These are phyloP conservation scores for Drosophila gunungcola DNA, from an alignment of 1,140 invertebrate genomes.

Conservation along the genomic window DNA sequence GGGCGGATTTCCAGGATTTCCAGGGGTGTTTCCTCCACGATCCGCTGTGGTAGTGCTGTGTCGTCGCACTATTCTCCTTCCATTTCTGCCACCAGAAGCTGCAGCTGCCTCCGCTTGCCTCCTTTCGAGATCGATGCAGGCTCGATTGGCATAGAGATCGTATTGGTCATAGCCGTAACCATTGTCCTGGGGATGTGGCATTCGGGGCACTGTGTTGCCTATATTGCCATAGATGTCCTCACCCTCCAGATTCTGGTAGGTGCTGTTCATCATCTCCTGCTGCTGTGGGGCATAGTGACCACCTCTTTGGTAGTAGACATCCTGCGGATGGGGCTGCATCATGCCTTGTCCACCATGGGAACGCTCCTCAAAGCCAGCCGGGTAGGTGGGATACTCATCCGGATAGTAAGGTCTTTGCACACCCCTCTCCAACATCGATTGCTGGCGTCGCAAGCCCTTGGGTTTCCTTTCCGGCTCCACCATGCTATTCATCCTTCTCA, in stretches of 20 bases:
- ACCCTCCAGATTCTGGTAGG: conserved; percentile 80
- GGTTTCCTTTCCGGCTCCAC: conserved; percentile 77
- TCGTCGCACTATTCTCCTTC: conserved; percentile 71
- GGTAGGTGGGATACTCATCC: conserved; percentile 80
- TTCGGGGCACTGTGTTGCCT: conserved; percentile 54
- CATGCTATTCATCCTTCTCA: conserved; percentile 83
- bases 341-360: conserved; percentile 24
- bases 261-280: conserved; percentile 78
- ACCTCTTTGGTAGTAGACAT: conserved; percentile 58
- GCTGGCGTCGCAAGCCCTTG: conserved; percentile 74
- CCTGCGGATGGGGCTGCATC: conserved; percentile 37
- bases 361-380: conserved; percentile 66
- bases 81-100: conserved; percentile 26
- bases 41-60: conserved; percentile 84
- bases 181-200: conserved; percentile 49
- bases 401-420: conserved; percentile 78
- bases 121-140: conserved; percentile 81
- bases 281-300: conserved; percentile 55
- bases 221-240: conserved; percentile 84
- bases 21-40: conserved; percentile 38
- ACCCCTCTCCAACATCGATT: conserved; percentile 82
- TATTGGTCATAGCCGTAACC: conserved; percentile 73
- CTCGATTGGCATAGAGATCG: conserved; percentile 83
- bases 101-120: conserved; percentile 72
- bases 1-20: background rate